These are phyloP conservation scores for Apoderus coryli DNA, from an alignment of 2,888 invertebrate genomes.

Conservation along the genomic window DNA sequence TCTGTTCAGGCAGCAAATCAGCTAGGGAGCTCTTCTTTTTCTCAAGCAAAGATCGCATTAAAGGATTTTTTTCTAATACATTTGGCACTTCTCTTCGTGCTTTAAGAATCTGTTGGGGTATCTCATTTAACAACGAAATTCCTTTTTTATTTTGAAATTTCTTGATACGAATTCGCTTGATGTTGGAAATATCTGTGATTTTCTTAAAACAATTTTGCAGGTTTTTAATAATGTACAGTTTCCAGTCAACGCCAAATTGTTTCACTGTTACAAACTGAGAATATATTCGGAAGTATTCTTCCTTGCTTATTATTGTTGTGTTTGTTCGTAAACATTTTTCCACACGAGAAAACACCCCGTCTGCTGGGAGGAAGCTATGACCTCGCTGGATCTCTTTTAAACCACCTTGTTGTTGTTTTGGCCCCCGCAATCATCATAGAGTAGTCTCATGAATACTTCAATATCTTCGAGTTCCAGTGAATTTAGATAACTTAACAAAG, in stretches of 20 bases:
- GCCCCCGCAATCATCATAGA: conserved; percentile 14
- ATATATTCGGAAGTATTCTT: conserved; percentile 5
- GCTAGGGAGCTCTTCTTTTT: no score
- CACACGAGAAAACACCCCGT: conserved; percentile 5
- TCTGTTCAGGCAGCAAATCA: no score
- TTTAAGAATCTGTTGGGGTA: no score
- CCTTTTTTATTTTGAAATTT: conserved; percentile 1
- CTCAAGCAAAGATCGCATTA: no score
- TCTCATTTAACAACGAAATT: no score
- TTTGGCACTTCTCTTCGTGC: no score
- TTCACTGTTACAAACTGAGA: conserved; percentile 5
- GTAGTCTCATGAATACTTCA: conserved; percentile 8
- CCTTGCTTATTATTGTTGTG: conserved; percentile 2
- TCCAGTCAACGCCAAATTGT: conserved; percentile 3
- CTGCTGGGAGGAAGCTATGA: conserved; percentile 8
- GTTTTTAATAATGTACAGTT: conserved; percentile 3
- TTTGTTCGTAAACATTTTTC: conserved; percentile 3
- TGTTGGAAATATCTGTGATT: conserved; percentile 4
- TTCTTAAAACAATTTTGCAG: conserved; percentile 6
- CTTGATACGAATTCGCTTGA: conserved; percentile 3
- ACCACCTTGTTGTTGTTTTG: conserved; percentile 15
- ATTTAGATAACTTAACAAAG: conserved; percentile 7
- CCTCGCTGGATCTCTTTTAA: conserved; percentile 5
- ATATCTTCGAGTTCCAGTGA: conserved; percentile 4
- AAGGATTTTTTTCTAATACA: no score